Evolutionary conservation across 2,888 invertebrate genomes (phyloP).

Genomic region (Gnatocerus cornutus): DNA sequence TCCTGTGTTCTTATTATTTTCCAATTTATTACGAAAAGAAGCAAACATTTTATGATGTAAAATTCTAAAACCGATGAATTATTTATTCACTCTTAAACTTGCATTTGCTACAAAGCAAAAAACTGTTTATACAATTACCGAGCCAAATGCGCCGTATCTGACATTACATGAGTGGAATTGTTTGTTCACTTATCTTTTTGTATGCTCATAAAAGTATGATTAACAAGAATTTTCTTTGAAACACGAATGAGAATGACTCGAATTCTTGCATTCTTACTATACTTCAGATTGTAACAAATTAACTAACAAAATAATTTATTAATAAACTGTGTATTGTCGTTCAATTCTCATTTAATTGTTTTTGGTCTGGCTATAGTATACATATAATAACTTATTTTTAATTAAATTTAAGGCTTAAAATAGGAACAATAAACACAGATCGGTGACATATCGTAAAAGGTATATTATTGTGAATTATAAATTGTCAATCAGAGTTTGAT

Average conservation of each 20-base stretch:
- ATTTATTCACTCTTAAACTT: slow-evolving; percentile 33
- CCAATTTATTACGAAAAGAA: slow-evolving; percentile 35
- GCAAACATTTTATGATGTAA: slow-evolving; percentile 16
- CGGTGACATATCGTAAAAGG: not conserved
- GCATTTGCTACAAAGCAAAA: no score
- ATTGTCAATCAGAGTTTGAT: not conserved
- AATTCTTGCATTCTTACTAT: no score
- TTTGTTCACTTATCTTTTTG: no score
- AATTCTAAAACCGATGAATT: slow-evolving; percentile 43
- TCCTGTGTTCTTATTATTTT: slow-evolving; percentile 34
- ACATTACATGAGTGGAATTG: not conserved
- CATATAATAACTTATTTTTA: not conserved
- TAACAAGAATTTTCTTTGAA: not conserved
- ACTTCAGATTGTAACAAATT: no score
- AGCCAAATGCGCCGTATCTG: not conserved
- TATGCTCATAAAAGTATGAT: not conserved
- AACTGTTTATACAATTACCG: slow-evolving; percentile 46
- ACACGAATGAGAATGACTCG: no score
- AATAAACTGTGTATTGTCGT: no score
- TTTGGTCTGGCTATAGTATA: no score
- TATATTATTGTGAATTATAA: not conserved
- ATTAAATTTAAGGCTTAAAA: not conserved
- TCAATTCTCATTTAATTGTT: no score
- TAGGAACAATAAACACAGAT: not conserved
- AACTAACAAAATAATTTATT: no score